These are phyloP conservation scores for Pecten maximus DNA, from an alignment of 2,888 invertebrate genomes.

Conservation along the genomic window DNA sequence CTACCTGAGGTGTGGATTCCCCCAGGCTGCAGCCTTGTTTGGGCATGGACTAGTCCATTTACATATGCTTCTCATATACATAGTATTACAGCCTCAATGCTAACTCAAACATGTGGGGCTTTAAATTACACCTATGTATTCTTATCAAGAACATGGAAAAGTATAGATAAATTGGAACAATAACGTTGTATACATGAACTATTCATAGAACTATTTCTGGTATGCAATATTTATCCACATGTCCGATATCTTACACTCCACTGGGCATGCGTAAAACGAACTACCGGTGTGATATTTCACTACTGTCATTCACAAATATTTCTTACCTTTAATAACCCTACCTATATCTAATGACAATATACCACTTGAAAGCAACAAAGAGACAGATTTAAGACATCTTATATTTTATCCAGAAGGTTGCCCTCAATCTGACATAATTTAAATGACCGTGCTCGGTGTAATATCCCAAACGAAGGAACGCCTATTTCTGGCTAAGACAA, in stretches of 20 bases:
- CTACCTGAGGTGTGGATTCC: conserved; percentile 30
- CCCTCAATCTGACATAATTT: not conserved
- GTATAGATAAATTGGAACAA: not conserved
- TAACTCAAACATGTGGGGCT: not conserved
- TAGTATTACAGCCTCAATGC: not conserved
- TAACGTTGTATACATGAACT: not conserved
- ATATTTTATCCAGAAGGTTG: not conserved
- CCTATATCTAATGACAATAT: not conserved
- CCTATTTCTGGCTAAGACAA: not conserved
- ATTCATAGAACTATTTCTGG: not conserved
- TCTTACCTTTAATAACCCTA: conserved; percentile 1
- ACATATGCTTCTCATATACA: conserved; percentile 47
- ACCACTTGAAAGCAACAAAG: not conserved
- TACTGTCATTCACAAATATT: conserved; percentile 1
- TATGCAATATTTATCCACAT: conserved; percentile 26
- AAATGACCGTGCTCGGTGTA: not conserved
- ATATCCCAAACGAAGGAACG: conserved; percentile 22
- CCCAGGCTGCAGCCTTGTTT: conserved; percentile 69
- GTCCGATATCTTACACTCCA: conserved; percentile 16
- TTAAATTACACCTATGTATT: not conserved
- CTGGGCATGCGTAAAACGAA: not conserved
- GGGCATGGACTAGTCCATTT: conserved; percentile 68
- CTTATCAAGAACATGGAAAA: not conserved
- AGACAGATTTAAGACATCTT: not conserved
- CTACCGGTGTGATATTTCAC: conserved; percentile 35